Conservation (phyloP, 2,113 vertebrate species). For the Psilopogon haemacephalus region DNA sequence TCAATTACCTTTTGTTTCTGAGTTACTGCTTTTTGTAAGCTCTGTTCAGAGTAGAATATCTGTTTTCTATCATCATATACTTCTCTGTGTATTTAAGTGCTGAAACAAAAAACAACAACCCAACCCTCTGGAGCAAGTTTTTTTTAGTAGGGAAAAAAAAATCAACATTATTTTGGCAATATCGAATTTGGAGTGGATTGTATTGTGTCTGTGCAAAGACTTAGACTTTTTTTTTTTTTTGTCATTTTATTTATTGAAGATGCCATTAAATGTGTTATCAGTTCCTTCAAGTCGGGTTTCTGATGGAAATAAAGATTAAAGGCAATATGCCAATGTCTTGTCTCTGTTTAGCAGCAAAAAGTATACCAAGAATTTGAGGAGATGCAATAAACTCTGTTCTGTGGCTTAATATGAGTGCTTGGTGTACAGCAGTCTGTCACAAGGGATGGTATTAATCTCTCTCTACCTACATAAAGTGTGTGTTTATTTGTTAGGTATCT, state of each 20-base stretch:
- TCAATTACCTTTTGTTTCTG: constrained; percentile 22
- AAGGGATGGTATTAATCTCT: background rate
- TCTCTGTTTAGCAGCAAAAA: constrained; percentile 47
- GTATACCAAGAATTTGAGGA: constrained; percentile 58
- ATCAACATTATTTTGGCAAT: constrained; percentile 41
- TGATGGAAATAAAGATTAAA: constrained; percentile 46
- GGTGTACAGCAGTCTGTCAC: background rate
- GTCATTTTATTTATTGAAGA: constrained; percentile 70
- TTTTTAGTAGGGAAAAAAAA: background rate
- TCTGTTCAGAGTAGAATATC: constrained; percentile 26
- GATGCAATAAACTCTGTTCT: constrained; percentile 71
- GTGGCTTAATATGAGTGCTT: constrained; percentile 42
- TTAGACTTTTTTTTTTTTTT: background rate
- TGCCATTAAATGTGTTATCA: constrained; percentile 34
- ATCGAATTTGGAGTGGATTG: constrained; percentile 62
- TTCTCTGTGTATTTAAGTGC: constrained; percentile 48
- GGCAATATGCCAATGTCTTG: constrained; percentile 7
- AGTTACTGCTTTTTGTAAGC: constrained; percentile 31
- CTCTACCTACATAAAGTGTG: background rate
- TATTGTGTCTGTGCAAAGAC: constrained; percentile 51
- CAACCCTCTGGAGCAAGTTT: background rate
- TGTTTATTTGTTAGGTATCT: background rate
- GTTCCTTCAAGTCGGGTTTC: constrained; percentile 23
- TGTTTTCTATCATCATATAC: constrained; percentile 41
- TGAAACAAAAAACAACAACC: constrained; percentile 18